Percentiles rank a stretch among this genome's conserved stretches.
These are phyloP conservation scores for Thunnus maccoyii DNA, from an alignment of 2,113 vertebrate genomes.

Conservation along the genomic window DNA sequence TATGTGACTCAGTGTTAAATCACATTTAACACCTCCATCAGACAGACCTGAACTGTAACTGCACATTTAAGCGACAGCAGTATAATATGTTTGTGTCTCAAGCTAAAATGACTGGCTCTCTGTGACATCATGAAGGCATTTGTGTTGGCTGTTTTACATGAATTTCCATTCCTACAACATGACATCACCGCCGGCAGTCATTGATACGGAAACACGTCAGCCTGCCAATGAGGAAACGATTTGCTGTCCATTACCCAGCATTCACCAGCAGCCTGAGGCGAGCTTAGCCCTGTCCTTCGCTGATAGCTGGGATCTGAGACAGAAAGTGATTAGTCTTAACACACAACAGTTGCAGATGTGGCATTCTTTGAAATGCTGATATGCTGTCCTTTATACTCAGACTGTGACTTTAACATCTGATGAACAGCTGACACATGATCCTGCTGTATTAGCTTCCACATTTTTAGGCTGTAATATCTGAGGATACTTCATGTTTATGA, in stretches of 20 bases:
- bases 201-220: background rate
- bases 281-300: conserved; percentile 1
- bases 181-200: background rate
- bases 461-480: background rate
- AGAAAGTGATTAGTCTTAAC: background rate
- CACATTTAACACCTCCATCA: background rate
- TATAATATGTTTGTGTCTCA: background rate
- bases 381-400: background rate
- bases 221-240: conserved; percentile 19
- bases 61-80: background rate
- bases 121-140: conserved; percentile 8
- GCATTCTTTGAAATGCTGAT: background rate
- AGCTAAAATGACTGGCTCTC: background rate
- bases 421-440: background rate
- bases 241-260: conserved; percentile 26
- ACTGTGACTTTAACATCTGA: background rate
- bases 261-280: background rate
- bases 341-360: background rate
- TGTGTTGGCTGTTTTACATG: background rate
- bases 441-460: background rate
- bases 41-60: background rate
- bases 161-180: conserved; percentile 4
- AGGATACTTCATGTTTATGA: background rate
- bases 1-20: too few species aligned
- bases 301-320: background rate